Evolutionary conservation across 2,888 invertebrate genomes (phyloP), one percentile per base, ranked within the genome.

Genomic region (Boloria euphrosyne): DNA sequence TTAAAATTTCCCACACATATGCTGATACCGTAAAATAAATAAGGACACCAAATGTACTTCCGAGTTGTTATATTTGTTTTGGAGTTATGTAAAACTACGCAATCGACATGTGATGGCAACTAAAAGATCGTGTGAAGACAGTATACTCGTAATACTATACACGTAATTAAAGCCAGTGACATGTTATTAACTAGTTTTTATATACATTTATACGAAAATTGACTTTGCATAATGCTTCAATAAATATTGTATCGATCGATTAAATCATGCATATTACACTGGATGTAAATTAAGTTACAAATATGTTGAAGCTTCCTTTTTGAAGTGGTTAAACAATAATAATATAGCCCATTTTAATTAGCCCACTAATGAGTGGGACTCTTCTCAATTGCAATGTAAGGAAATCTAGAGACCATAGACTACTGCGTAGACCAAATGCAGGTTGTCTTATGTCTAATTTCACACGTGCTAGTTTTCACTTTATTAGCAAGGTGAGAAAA

Each of bases 21-120:
- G 44, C 17, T 53, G n/a, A 62, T 13, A 54, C 16, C 22, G 44
- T 47, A 38, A 47, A 58, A 58, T 44, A 65, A 66, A 66, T 57
- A 58, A 62, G 46, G 18, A 59, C 54, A 54, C 62, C 54, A 57
- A 67, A 62, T 49, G 10, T 16, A 68, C 67, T 66, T 71, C 71
- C 71, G 67, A 71, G 58, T 58, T 59, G 51, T 69, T 62, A 52
- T 67, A 67, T 67, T 59, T 46, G 62, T 64, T 46, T 62, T 58
- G n/a, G 31, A 44, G 66, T 71, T 69, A 71, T 60, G 59, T 69
- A 71, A 69, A 67, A 66, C 61, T 65, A 67, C 55, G 65, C 60
- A 65, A 69, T 62, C 47, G 43, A 67, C 46, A 14, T 51, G 43
- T 65, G 60, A 59, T 62, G 43, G 38, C 16, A 7, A 13, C 31